Evolutionary conservation across 2,113 vertebrate species (phyloP).

Genomic region (Cairina moschata): DNA sequence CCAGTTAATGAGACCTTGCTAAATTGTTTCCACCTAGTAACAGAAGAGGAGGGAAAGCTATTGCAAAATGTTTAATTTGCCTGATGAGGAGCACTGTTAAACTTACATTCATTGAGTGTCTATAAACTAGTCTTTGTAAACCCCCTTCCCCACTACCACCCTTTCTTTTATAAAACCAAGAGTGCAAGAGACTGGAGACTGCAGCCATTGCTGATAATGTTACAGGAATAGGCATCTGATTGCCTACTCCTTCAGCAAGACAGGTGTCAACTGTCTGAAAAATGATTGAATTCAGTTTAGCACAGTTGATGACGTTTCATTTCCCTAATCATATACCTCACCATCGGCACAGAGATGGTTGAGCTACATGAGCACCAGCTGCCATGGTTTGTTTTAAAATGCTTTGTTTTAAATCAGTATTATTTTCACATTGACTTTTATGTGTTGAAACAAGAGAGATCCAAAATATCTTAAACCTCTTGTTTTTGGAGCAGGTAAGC

Average conservation of each 20-base stretch:
- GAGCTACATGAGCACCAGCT: background rate
- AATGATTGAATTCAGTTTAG: background rate
- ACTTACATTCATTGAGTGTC: background rate
- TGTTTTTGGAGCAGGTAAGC: background rate
- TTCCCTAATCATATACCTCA: background rate
- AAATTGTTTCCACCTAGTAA: slow-evolving; percentile 22
- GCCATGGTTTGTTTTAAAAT: background rate
- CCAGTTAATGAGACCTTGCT: background rate
- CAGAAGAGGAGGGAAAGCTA: background rate
- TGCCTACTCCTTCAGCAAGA: background rate
- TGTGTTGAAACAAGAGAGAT: background rate
- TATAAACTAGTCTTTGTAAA: background rate
- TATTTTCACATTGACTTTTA: background rate
- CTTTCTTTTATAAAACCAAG: background rate
- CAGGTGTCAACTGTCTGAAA: background rate
- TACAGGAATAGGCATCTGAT: background rate
- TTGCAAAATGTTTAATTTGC: background rate
- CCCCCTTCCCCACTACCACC: background rate
- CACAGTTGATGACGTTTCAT: background rate
- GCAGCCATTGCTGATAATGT: background rate
- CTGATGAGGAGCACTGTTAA: background rate
- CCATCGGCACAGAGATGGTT: too few relatives aligned
- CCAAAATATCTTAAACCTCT: background rate
- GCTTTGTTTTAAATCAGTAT: background rate
- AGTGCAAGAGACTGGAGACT: background rate